These are phyloP conservation scores for Mola mola DNA, from an alignment of 2,113 vertebrate genomes.

Conservation along the genomic window DNA sequence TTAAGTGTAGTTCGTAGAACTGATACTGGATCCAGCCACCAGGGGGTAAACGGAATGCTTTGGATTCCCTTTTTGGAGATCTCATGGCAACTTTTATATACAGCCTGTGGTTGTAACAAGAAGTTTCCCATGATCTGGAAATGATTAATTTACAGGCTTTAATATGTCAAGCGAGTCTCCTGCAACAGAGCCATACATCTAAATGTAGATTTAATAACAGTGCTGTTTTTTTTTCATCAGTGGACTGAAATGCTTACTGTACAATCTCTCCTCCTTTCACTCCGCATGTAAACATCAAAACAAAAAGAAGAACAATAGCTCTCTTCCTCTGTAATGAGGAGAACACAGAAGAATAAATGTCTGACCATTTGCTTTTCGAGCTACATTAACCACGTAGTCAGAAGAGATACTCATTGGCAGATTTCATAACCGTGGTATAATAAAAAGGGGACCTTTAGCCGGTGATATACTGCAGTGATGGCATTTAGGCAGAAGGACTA, in stretches of 20 bases:
- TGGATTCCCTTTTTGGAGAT: too few species aligned
- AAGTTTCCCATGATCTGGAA: slow-evolving; percentile 55
- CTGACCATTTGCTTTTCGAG: slow-evolving; percentile 79
- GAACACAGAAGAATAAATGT: slow-evolving; percentile 62
- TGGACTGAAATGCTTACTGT: slow-evolving; percentile 72
- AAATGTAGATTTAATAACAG: slow-evolving; percentile 82
- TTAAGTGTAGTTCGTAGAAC: too few species aligned
- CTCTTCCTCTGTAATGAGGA: slow-evolving; percentile 66
- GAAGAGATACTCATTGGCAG: slow-evolving; percentile 69
- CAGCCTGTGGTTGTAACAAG: too few species aligned
- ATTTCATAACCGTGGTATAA: slow-evolving; percentile 75
- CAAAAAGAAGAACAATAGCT: slow-evolving; percentile 46
- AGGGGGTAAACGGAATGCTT: too few species aligned
- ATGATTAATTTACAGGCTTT: slow-evolving; percentile 74
- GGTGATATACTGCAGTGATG: slow-evolving; percentile 45
- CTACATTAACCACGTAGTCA: slow-evolving; percentile 76
- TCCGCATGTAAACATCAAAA: slow-evolving; percentile 74
- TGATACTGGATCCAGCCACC: too few species aligned
- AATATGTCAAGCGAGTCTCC: slow-evolving; percentile 68
- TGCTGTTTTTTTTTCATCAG: slow-evolving; percentile 55
- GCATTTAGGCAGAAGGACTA: slow-evolving; percentile 55
- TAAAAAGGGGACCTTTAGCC: slow-evolving; percentile 66
- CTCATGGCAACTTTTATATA: too few species aligned
- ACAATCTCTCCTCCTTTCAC: slow-evolving; percentile 54
- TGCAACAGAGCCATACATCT: slow-evolving; percentile 65